Evolutionary conservation across 1,140 invertebrate genomes (phyloP), one percentile per base, ranked within the genome.

Genomic region (Prorops nasuta): DNA sequence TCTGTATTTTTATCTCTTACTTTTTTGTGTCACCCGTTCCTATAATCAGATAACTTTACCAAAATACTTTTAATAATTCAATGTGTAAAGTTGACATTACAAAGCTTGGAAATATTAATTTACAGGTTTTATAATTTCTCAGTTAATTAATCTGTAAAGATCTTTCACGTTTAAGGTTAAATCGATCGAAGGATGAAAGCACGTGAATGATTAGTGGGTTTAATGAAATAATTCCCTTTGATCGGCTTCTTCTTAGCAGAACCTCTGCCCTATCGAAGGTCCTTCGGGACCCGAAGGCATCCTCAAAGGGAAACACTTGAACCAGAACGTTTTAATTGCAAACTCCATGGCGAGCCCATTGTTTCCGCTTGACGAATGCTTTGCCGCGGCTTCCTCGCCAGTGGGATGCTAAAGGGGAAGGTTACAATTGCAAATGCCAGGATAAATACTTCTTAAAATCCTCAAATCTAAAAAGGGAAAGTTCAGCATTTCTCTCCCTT

Each of bases 191-290:
- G 24, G 24, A 10, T 28, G 20, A 32, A 31, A 34, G 41, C 59
- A 52, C 51, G 51, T 45, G 60, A 63, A 67, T 66, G 72, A 75
- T 74, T 74, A 74, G 62, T 64, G 68, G 59, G 55, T 68, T 72
- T 74, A 75, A 74, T 75, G 71, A 75, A 75, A 75, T 72, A 74
- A 72, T 67, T 67, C 63, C 58, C 72, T 75, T 75, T 75, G 72
- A 75, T 75, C 71, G 44, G 32, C 38, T 50, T 41, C 46, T 51
- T 63, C 55, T 62, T 56, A 47, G 46, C 22, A n/a, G n/a, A n/a
- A n/a, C n/a, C n/a, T n/a, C n/a, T n/a, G n/a, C n/a, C 19, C n/a
- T n/a, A n/a, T n/a, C n/a, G n/a, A 54, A 19, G 51, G 49, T 59
- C 53, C 57, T 55, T 45, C 48, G 62, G 60, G 58, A 64, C 64